phyloP scores from a whole-genome alignment of 2,113 vertebrate species.

The Actenoides hombroni region DNA sequence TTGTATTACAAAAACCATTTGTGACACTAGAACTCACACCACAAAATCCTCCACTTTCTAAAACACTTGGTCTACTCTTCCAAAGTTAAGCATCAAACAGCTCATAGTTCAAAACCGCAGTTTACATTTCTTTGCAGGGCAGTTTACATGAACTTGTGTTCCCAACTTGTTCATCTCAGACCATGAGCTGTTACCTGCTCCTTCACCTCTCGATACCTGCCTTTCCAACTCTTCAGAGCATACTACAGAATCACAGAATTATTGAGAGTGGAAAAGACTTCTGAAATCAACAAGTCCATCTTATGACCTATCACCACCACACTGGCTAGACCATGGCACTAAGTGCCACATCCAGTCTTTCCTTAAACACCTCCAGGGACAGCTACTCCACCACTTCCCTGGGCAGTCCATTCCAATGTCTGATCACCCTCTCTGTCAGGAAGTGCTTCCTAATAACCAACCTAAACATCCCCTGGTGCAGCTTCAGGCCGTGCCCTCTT shows the following conservation, averaged over 20 bases:
- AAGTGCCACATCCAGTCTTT: too few species aligned
- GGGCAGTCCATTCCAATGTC: too few species aligned
- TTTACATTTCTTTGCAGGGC: background rate
- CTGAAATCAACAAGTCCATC: too few species aligned
- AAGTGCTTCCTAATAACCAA: too few species aligned
- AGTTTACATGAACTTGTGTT: background rate
- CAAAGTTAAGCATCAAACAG: background rate
- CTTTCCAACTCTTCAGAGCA: background rate
- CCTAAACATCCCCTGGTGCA: too few species aligned
- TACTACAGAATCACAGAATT: background rate
- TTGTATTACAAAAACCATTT: background rate
- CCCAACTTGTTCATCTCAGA: background rate
- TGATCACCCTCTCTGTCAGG: too few species aligned
- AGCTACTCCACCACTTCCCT: too few species aligned
- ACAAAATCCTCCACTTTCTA: background rate
- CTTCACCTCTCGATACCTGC: background rate
- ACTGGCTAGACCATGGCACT: too few species aligned
- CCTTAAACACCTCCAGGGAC: too few species aligned
- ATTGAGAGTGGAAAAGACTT: too few species aligned
- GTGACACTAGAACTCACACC: fast-evolving
- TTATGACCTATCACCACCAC: too few species aligned
- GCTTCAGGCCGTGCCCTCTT: too few species aligned
- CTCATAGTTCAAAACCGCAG: background rate
- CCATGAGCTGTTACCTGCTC: fast-evolving
- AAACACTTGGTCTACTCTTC: background rate